These are phyloP conservation scores for Brachypalpus laphriformis DNA, from an alignment of 2,888 invertebrate species.

Conservation along the genomic window DNA sequence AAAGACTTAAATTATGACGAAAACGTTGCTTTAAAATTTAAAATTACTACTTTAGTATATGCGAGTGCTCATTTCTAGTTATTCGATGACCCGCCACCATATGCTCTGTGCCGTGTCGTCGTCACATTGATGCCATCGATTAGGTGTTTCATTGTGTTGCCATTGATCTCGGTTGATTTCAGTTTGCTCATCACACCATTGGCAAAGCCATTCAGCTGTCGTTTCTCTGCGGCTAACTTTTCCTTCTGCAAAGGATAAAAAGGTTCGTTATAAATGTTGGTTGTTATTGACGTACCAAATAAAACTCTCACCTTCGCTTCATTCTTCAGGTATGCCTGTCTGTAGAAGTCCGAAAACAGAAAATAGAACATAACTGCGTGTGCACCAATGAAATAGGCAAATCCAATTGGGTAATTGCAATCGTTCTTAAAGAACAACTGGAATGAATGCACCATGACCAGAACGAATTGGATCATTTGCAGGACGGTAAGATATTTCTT, in stretches of 20 bases:
- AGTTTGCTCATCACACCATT: slow-evolving; percentile 77
- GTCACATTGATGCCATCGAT: slow-evolving; percentile 75
- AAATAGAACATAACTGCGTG: slow-evolving; percentile 97
- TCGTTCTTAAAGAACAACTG: slow-evolving; percentile 92
- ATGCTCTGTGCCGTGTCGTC: slow-evolving; percentile 81
- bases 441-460: slow-evolving; percentile 94
- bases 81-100: slow-evolving; percentile 77
- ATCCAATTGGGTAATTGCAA: slow-evolving; percentile 94
- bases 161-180: slow-evolving; percentile 77
- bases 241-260: slow-evolving; percentile 75
- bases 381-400: slow-evolving; percentile 95
- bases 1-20: slow-evolving; percentile 68
- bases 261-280: background rate
- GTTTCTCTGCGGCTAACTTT: slow-evolving; percentile 77
- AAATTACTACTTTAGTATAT: slow-evolving; percentile 31
- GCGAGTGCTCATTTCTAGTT: slow-evolving; percentile 48
- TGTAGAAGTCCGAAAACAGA: slow-evolving; percentile 96
- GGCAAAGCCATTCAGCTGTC: slow-evolving; percentile 77
- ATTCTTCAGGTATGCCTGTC: slow-evolving; percentile 86
- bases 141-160: slow-evolving; percentile 77
- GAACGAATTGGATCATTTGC: slow-evolving; percentile 96
- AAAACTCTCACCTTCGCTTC: slow-evolving; percentile 78
- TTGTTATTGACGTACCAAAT: no score
- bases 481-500: slow-evolving; percentile 95
- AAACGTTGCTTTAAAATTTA: slow-evolving; percentile 54